phyloP scores from a whole-genome alignment of 2,888 invertebrate species.

The Drosophila colorata region DNA sequence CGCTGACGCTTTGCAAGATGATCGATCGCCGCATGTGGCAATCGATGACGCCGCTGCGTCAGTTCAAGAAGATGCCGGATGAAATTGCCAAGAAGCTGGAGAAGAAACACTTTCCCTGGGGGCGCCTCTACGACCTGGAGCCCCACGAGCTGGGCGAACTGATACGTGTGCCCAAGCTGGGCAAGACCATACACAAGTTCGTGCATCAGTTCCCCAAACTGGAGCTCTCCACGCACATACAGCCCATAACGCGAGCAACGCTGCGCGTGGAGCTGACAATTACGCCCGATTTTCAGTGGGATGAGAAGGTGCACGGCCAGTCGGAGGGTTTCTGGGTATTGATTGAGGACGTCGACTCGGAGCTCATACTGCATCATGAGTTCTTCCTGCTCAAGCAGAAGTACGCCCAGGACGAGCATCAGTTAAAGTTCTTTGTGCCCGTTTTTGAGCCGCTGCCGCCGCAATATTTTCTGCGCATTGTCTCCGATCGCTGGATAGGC shows the following conservation, averaged over 20 bases:
- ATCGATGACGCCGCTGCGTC: slow-evolving; percentile 98
- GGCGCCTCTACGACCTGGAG: slow-evolving; percentile 96
- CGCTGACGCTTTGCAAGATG: slow-evolving; percentile 98
- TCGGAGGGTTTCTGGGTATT: slow-evolving; percentile 95
- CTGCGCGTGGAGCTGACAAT: slow-evolving; percentile 98
- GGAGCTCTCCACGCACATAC: slow-evolving; percentile 98
- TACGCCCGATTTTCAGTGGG: slow-evolving; percentile 99
- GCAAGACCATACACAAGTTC: slow-evolving; percentile 96
- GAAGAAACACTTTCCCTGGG: slow-evolving; percentile 98
- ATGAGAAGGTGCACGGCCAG: slow-evolving; percentile 94
- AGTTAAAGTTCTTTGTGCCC: slow-evolving; percentile 98
- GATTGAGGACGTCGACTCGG: slow-evolving; percentile 94
- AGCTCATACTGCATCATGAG: slow-evolving; percentile 97
- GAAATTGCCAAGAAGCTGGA: slow-evolving; percentile 98
- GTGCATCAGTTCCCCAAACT: slow-evolving; percentile 97
- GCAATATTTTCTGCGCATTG: slow-evolving; percentile 97
- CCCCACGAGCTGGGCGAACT: slow-evolving; percentile 98
- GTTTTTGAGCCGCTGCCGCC: slow-evolving; percentile 99
- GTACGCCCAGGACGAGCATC: slow-evolving; percentile 97
- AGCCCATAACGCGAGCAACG: slow-evolving; percentile 97
- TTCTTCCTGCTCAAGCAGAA: slow-evolving; percentile 97
- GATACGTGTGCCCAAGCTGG: slow-evolving; percentile 85
- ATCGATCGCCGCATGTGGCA: slow-evolving; percentile 99
- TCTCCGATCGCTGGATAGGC: slow-evolving; percentile 96
- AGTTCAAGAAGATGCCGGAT: slow-evolving; percentile 98